Conservation (phyloP, 2,888 invertebrate species). For the Peribatodes rhomboidaria region DNA sequence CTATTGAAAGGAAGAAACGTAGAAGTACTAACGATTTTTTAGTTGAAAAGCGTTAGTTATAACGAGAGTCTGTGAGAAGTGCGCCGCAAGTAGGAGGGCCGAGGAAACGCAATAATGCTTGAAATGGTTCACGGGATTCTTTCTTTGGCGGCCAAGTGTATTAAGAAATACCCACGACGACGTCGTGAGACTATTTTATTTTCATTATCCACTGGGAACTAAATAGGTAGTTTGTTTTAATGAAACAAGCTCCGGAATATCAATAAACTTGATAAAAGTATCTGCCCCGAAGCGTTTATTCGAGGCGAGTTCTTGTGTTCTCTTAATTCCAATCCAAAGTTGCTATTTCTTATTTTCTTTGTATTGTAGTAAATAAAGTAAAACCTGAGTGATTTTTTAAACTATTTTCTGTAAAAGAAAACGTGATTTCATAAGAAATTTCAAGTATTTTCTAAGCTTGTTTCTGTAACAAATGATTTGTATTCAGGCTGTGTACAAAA, state of each 20-base stretch:
- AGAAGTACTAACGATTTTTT: constrained; percentile 31
- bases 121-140: constrained; percentile 60
- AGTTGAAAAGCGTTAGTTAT: constrained; percentile 49
- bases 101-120: constrained; percentile 54
- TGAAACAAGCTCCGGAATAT: constrained; percentile 30
- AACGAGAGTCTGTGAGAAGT: constrained; percentile 53
- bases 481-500: constrained; percentile 40
- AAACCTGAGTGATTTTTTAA: background rate
- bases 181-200: constrained; percentile 59
- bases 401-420: constrained; percentile 7
- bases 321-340: background rate
- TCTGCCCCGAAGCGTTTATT: constrained; percentile 5
- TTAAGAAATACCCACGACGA: constrained; percentile 61
- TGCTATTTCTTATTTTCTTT: background rate
- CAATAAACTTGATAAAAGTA: constrained; percentile 26
- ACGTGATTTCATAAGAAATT: constrained; percentile 7
- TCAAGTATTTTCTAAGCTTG: constrained; percentile 9
- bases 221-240: constrained; percentile 38
- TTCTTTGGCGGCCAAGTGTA: constrained; percentile 62
- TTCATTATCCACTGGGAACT: constrained; percentile 50
- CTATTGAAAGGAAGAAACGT: constrained; percentile 29
- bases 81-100: constrained; percentile 49
- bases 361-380: background rate
- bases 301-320: background rate
- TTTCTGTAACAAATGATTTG: constrained; percentile 25